Evolutionary conservation across 2,888 invertebrate species (phyloP), one percentile per base, ranked within the genome.

Genomic region (Apotomis betuletana): DNA sequence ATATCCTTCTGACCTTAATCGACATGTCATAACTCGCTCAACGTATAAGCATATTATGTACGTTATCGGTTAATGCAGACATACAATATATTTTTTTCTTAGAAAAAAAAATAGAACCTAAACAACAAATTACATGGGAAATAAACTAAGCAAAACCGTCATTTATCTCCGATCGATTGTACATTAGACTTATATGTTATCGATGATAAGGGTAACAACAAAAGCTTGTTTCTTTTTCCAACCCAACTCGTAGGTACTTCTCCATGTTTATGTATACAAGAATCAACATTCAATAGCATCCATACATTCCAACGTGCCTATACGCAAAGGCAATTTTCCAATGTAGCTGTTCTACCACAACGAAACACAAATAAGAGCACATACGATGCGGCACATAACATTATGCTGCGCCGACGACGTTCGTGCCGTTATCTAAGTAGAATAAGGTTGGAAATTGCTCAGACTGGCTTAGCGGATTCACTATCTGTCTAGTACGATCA

Each of bases 401-500:
- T 61, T 55, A 61, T 27, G 8, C 13, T 38, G 4, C 41, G 41
- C 49, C 38, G 46, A 60, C 44, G 57, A 51, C 41, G 10, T 69
- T 36, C 44, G 13, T n/a, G 41, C 27, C 13, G 15, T 60, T 67
- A 67, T 51, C 51, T 13, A 57, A 49, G 13, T 5, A 41, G 52
- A 27, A 52, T 54, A 68, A 46, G 58, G 52, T 68, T 15, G 27
- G 58, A 5, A 44, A 52, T 68, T 36, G 63, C 51, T 9, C 13
- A 58, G 52, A 46, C 8, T 27, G 5, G 13, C n/a, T 15, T 27
- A 55, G 67, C 57, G 54, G 67, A 61, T 61, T 71, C 71, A 67
- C 73, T 70, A 74, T 74, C 74, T 74, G 78, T 81, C 77, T 76
- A 82, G 77, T 77, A 74, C 75, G 78, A 85, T 85, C 81, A 83